A percentile compares a stretch with the other conserved stretches of the same genome.
Evolutionary conservation across 2,888 invertebrate genomes (phyloP).

Genomic region (Ochropleura plecta): DNA sequence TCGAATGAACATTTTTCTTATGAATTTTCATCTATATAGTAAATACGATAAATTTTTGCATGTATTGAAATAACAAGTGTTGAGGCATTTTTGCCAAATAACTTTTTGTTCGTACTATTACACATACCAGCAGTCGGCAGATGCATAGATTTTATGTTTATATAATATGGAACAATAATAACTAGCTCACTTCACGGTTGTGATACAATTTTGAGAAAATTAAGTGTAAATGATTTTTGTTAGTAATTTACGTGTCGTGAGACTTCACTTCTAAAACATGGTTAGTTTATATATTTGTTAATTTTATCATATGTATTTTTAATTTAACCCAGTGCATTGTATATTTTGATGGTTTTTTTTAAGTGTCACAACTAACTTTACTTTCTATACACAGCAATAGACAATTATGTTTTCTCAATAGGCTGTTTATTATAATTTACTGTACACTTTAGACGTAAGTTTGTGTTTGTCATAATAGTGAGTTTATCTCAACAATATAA

Average conservation of each 20-base stretch:
- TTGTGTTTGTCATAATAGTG: conserved; percentile 29
- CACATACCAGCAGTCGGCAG: conserved; percentile 14
- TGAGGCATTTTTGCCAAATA: conserved; percentile 35
- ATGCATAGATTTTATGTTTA: background rate
- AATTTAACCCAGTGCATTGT: conserved; percentile 7
- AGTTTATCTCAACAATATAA: conserved; percentile 38
- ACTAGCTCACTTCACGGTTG: conserved; percentile 40
- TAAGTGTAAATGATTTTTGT: background rate
- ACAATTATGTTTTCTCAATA: background rate
- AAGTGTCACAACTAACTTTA: conserved; percentile 13
- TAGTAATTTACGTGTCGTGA: background rate
- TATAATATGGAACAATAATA: conserved; percentile 1
- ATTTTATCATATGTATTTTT: background rate
- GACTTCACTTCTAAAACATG: background rate
- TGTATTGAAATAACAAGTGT: conserved; percentile 33
- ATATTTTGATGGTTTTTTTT: conserved; percentile 2
- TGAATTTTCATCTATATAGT: background rate
- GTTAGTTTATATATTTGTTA: conserved; percentile 6
- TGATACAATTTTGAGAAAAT: conserved; percentile 31
- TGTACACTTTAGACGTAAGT: conserved; percentile 14
- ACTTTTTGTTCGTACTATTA: conserved; percentile 46
- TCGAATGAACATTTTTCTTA: conserved; percentile 2
- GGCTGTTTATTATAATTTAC: conserved; percentile 31
- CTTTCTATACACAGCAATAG: background rate
- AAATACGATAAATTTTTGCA: conserved; percentile 21